A percentile compares a stretch with the other conserved stretches of the same genome.
Evolutionary conservation across 2,888 invertebrate genomes (phyloP).

Genomic region (Leptopilina myrica): DNA sequence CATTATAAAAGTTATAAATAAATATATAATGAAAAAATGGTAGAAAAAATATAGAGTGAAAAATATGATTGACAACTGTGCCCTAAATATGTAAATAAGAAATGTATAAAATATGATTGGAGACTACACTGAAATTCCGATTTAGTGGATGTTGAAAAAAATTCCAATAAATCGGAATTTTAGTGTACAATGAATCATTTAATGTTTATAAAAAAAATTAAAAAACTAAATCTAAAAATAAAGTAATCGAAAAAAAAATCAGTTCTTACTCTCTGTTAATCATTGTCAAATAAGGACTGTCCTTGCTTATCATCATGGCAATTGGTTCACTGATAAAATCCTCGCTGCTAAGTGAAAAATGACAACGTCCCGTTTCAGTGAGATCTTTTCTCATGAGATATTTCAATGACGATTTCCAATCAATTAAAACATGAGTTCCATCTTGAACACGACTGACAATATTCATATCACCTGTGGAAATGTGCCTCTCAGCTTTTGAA

Average conservation of each 20-base stretch:
- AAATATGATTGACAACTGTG: too few relatives aligned
- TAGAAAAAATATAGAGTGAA: too few relatives aligned
- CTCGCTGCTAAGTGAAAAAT: conserved; percentile 85
- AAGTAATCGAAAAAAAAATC: neutral
- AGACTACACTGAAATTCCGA: too few relatives aligned
- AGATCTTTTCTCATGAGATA: conserved; percentile 80
- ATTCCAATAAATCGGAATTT: neutral
- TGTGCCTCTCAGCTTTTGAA: conserved; percentile 78
- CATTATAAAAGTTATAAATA: neutral
- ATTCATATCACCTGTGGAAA: conserved; percentile 58
- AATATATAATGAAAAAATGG: neutral
- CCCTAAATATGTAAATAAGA: too few relatives aligned
- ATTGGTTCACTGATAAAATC: conserved; percentile 89
- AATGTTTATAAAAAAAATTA: too few relatives aligned
- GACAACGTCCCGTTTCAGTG: conserved; percentile 83
- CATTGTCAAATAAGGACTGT: conserved; percentile 86
- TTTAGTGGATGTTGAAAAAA: neutral
- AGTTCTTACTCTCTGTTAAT: conserved; percentile 87
- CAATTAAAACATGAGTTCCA: conserved; percentile 86
- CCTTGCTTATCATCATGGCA: conserved; percentile 85
- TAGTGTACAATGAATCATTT: too few relatives aligned
- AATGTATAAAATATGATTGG: too few relatives aligned
- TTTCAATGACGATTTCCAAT: conserved; percentile 88
- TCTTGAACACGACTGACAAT: conserved; percentile 80
- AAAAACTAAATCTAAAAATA: too few relatives aligned